phyloP scores from a whole-genome alignment of 2,888 invertebrate genomes.

The Drosophila tripunctata region DNA sequence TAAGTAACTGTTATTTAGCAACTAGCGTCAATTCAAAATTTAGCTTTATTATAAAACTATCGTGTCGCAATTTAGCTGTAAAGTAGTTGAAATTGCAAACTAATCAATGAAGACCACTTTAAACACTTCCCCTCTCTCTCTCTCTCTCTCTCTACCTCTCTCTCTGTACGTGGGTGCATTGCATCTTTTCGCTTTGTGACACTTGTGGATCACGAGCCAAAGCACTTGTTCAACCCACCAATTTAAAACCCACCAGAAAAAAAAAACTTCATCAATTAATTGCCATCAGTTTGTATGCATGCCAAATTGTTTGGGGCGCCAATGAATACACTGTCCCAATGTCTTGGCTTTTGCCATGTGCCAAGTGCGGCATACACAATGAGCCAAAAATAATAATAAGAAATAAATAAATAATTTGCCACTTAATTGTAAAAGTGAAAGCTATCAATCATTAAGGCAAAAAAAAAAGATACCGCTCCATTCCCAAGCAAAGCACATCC shows the following conservation, averaged over 20 bases:
- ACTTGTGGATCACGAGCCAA: slow-evolving; percentile 18
- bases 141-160: background rate
- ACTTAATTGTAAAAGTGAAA: slow-evolving; percentile 49
- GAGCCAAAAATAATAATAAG: slow-evolving; percentile 39
- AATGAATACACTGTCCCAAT: slow-evolving; percentile 4
- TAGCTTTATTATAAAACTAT: background rate
- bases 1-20: background rate
- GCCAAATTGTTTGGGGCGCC: slow-evolving; percentile 21
- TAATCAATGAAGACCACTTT: background rate
- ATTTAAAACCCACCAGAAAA: slow-evolving; percentile 6
- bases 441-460: slow-evolving; percentile 48
- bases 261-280: slow-evolving; percentile 42
- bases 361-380: slow-evolving; percentile 15
- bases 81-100: background rate
- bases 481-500: slow-evolving; percentile 1
- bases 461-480: background rate
- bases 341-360: background rate
- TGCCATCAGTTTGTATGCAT: slow-evolving; percentile 64
- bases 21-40: background rate
- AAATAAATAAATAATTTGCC: slow-evolving; percentile 30
- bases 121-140: background rate
- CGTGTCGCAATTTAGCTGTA: background rate
- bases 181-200: slow-evolving; percentile 9
- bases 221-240: slow-evolving; percentile 38
- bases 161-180: background rate